Evolutionary conservation across 1,140 invertebrate species (phyloP), one percentile per base, ranked within the genome.

Genomic region (Orussus abietinus): DNA sequence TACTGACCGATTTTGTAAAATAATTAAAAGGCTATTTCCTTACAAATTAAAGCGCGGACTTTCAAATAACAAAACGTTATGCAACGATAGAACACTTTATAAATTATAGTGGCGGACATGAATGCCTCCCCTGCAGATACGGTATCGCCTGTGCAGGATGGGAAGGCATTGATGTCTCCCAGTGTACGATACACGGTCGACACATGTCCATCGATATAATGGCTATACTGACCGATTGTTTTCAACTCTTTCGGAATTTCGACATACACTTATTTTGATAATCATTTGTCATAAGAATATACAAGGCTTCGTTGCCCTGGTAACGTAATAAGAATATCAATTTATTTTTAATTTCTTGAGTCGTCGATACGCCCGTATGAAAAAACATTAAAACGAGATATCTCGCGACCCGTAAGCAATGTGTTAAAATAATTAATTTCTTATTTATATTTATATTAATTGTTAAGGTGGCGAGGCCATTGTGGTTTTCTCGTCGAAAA

Each of bases 401-500:
- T 37, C 35, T 37, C 21, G 19, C 26, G 20, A 37, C 17, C 35
- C 10, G 11, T 37, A 37, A 11, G 35, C 35, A 37, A 37, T 37
- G 19, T 37, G 35, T 21, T 37, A 37, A 38, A 22, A 13, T 38
- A 21, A 4, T 45, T 36, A 30, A 20, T 40, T 4, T 17, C 19
- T 2, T 43, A 22, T 45, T 10, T 14, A 38, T 36, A 18, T 1
- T 11, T 28, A 25, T 3, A 4, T 25, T 5, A 30, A 37, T 32
- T 4, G 17, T 38, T 42, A n/a, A 74, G 76, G 62, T n/a, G 74
- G 75, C 0, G 81, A 83, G 51, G 77, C 78, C 0, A 45, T 80
- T n/a, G 53, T 88, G 42, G 64, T 86, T 18, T 86, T 81, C 55
- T 81, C 80, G 15, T 76, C 80, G 0, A 64, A 53, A 7, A 69